Percentiles rank a stretch among this genome's conserved stretches.
phyloP scores from a whole-genome alignment of 2,113 vertebrate species.

The Podarcis muralis region DNA sequence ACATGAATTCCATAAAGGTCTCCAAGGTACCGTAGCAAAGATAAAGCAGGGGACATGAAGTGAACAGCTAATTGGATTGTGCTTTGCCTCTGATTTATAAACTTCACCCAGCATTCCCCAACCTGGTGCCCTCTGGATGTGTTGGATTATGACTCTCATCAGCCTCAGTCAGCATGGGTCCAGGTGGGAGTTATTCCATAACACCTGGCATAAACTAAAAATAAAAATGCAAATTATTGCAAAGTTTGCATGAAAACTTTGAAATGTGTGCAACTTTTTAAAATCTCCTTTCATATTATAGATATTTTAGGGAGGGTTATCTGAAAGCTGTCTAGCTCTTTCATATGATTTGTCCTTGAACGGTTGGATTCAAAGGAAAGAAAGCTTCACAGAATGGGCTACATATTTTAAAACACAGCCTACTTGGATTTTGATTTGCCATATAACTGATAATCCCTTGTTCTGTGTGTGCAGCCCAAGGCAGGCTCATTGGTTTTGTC shows the following conservation, averaged over 20 bases:
- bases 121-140: too few relatives aligned
- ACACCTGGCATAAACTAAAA: conserved; percentile 9
- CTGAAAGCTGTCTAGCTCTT: background rate
- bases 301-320: background rate
- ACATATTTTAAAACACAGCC: too few relatives aligned
- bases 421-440: background rate
- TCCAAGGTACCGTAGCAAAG: conserved; percentile 4
- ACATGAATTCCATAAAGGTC: conserved; percentile 12
- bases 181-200: too few relatives aligned
- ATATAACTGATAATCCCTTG: background rate
- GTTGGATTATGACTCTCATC: too few relatives aligned
- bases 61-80: conserved; percentile 31
- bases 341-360: background rate
- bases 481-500: background rate
- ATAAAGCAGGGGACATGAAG: conserved; percentile 3
- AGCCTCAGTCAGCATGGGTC: too few relatives aligned
- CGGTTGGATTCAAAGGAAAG: accelerated
- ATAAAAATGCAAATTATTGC: conserved; percentile 45
- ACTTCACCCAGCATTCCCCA: background rate
- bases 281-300: conserved; percentile 5
- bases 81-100: conserved; percentile 42
- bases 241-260: conserved; percentile 49
- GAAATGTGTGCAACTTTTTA: conserved; percentile 18
- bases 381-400: background rate
- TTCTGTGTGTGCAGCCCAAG: background rate